A percentile compares a stretch with the other conserved stretches of the same genome.
Evolutionary conservation across 2,113 vertebrate species (phyloP).

Genomic region (Centropus bengalensis): DNA sequence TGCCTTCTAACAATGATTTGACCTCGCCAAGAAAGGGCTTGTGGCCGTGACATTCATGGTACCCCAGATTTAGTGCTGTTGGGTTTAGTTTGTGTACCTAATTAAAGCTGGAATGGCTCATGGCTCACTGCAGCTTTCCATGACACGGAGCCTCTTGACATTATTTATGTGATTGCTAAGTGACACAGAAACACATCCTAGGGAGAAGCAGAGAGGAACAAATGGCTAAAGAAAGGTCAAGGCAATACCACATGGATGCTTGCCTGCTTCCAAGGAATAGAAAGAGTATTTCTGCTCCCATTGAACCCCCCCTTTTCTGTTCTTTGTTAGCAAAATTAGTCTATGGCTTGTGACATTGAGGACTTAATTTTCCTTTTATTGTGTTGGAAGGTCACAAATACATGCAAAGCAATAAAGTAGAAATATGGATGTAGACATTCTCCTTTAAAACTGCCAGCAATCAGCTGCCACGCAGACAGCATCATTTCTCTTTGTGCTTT

Average conservation of each 20-base stretch:
- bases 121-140: constrained; percentile 9
- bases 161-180: constrained; percentile 48
- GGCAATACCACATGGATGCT: background rate
- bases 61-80: background rate
- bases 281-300: background rate
- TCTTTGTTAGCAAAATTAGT: constrained; percentile 16
- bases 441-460: background rate
- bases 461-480: background rate
- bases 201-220: constrained; percentile 30
- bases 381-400: background rate
- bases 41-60: background rate
- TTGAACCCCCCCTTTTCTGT: background rate
- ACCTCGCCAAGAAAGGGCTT: background rate
- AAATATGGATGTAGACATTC: constrained; percentile 6
- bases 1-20: background rate
- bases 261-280: background rate
- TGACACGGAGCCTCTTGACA: constrained; percentile 13
- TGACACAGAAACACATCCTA: constrained; percentile 35
- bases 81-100: constrained; percentile 27
- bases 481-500: constrained; percentile 11
- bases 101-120: constrained; percentile 31
- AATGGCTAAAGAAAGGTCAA: constrained; percentile 31
- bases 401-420: background rate
- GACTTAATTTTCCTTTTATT: constrained; percentile 14
- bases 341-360: background rate